These are phyloP conservation scores for Novumbra hubbsi DNA, from an alignment of 2,797 vertebrate species.

Conservation along the genomic window DNA sequence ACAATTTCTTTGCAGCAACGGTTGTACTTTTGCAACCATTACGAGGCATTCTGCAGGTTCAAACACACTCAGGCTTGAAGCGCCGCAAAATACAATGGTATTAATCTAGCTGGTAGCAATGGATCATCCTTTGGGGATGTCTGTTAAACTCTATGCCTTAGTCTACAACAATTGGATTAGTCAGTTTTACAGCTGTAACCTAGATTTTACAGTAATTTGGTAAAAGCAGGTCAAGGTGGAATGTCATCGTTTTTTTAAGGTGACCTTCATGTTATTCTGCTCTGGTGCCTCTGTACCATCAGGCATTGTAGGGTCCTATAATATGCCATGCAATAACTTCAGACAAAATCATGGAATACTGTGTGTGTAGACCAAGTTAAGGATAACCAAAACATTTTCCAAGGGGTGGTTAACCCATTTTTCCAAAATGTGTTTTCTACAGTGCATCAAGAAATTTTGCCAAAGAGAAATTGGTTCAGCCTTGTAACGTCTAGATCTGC, in stretches of 20 bases:
- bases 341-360: no score
- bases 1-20: background rate
- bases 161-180: background rate
- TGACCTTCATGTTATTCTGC: constrained; percentile 51
- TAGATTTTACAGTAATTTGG: background rate
- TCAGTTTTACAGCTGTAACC: background rate
- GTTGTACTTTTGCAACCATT: background rate
- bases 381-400: no score
- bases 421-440: no score
- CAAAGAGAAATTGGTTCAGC: no score
- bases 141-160: background rate
- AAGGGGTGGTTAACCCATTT: no score
- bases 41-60: background rate
- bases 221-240: background rate
- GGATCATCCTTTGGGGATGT: background rate
- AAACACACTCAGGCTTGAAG: background rate
- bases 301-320: background rate
- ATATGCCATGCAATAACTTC: no score
- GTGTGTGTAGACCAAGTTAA: no score
- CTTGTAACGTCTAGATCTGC: no score
- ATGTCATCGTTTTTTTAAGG: constrained; percentile 8
- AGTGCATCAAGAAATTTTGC: no score
- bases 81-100: background rate
- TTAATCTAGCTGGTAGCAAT: background rate
- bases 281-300: constrained; percentile 43